Conservation (phyloP, 2,888 invertebrate species). For the Brachylomia viminalis region DNA sequence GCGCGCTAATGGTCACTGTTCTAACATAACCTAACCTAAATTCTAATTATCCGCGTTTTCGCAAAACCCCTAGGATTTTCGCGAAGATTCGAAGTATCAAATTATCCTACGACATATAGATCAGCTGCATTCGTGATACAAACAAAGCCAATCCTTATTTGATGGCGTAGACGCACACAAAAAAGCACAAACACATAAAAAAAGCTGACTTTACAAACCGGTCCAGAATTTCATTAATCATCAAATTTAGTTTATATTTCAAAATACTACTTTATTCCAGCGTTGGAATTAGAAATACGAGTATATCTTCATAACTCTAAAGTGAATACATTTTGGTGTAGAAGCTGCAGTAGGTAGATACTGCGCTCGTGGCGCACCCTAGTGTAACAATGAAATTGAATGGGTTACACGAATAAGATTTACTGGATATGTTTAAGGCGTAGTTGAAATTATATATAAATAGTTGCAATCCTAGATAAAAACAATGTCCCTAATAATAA, state of each 20-base stretch:
- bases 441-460: neutral
- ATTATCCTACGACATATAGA: too few relatives aligned
- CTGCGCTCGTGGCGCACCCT: constrained; percentile 47
- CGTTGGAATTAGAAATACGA: constrained; percentile 30
- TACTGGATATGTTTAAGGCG: constrained; percentile 21
- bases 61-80: too few relatives aligned
- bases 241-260: neutral
- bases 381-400: constrained; percentile 51
- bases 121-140: neutral
- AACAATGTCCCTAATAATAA: too few relatives aligned
- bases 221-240: neutral
- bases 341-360: neutral
- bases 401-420: neutral
- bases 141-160: too few relatives aligned
- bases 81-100: too few relatives aligned
- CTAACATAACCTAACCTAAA: too few relatives aligned
- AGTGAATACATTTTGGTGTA: constrained; percentile 45
- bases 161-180: neutral
- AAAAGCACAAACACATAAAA: neutral
- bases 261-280: neutral
- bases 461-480: neutral
- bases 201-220: neutral
- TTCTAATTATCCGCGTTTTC: too few relatives aligned
- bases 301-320: constrained; percentile 27
- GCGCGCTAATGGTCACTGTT: too few relatives aligned